Evolutionary conservation across 2,797 vertebrate genomes (phyloP).

Genomic region (Dipus sagitta): DNA sequence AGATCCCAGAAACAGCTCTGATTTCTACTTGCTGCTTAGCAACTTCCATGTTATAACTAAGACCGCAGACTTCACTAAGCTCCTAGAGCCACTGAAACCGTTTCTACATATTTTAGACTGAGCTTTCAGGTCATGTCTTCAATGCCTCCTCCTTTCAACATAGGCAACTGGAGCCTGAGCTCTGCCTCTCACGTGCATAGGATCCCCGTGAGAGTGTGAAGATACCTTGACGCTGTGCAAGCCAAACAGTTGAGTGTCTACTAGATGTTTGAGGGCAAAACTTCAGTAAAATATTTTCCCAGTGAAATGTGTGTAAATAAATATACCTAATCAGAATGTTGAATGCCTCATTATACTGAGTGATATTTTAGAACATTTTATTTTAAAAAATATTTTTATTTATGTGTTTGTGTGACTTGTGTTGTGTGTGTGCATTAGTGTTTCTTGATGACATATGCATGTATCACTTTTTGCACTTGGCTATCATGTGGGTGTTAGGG

Average conservation of each 20-base stretch:
- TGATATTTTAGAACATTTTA: slow-evolving; percentile 27
- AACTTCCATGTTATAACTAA: neutral
- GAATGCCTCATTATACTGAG: neutral
- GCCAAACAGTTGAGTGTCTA: slow-evolving; percentile 19
- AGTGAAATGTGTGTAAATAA: neutral
- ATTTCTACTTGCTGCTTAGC: neutral
- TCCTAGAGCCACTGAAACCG: neutral
- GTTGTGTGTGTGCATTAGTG: no score
- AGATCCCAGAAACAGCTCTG: neutral
- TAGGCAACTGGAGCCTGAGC: neutral
- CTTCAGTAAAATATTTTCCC: slow-evolving; percentile 1
- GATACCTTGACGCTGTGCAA: neutral
- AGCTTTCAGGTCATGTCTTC: neutral
- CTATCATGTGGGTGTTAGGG: no score
- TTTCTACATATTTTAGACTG: neutral
- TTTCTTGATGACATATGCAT: no score
- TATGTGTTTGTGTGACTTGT: no score
- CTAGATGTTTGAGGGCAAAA: neutral
- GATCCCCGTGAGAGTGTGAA: neutral
- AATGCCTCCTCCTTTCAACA: neutral
- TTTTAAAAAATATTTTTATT: no score
- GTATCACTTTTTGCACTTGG: no score
- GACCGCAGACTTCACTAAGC: neutral
- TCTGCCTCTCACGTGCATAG: neutral
- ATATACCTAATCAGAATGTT: slow-evolving; percentile 12